A percentile compares a stretch with the other conserved stretches of the same genome.
Evolutionary conservation across 2,888 invertebrate genomes (phyloP).

Genomic region (Nemotelus pantherinus): DNA sequence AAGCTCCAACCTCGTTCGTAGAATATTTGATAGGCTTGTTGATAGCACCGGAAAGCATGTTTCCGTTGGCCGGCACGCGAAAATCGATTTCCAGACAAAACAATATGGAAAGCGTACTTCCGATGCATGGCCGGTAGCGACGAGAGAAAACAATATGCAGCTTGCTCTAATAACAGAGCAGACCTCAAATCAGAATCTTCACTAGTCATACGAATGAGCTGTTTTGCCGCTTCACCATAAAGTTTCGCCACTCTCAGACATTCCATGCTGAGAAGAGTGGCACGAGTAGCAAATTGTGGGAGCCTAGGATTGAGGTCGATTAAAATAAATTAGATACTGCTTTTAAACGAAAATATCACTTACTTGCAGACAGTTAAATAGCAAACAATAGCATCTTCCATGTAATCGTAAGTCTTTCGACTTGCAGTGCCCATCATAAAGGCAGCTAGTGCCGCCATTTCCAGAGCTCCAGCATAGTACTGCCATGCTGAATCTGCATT

Average conservation of each 20-base stretch:
- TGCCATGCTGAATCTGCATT: slow-evolving; percentile 97
- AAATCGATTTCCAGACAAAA: slow-evolving; percentile 94
- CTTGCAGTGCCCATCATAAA: slow-evolving; percentile 86
- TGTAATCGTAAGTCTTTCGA: slow-evolving; percentile 85
- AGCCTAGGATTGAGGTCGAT: slow-evolving; percentile 68
- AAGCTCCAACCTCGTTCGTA: slow-evolving; percentile 83
- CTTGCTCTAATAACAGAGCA: slow-evolving; percentile 93
- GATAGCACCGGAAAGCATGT: slow-evolving; percentile 91
- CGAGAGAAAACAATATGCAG: slow-evolving; percentile 88
- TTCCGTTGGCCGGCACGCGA: slow-evolving; percentile 92
- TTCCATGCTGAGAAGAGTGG: slow-evolving; percentile 88
- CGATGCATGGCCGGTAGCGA: slow-evolving; percentile 76
- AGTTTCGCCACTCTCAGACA: slow-evolving; percentile 81
- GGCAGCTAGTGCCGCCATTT: slow-evolving; percentile 94
- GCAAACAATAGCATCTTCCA: slow-evolving; percentile 93
- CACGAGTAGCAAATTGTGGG: slow-evolving; percentile 91
- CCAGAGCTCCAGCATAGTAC: slow-evolving; percentile 94
- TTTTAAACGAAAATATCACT: slow-evolving; percentile 51
- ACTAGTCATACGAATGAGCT: slow-evolving; percentile 93
- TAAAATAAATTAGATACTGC: slow-evolving; percentile 7
- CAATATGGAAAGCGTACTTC: slow-evolving; percentile 96
- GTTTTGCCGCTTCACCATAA: slow-evolving; percentile 93
- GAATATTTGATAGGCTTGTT: slow-evolving; percentile 86
- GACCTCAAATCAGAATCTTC: slow-evolving; percentile 97
- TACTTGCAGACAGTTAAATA: slow-evolving; percentile 92